These are phyloP conservation scores for Bettongia penicillata DNA, from an alignment of 2,113 vertebrate species.

Conservation along the genomic window DNA sequence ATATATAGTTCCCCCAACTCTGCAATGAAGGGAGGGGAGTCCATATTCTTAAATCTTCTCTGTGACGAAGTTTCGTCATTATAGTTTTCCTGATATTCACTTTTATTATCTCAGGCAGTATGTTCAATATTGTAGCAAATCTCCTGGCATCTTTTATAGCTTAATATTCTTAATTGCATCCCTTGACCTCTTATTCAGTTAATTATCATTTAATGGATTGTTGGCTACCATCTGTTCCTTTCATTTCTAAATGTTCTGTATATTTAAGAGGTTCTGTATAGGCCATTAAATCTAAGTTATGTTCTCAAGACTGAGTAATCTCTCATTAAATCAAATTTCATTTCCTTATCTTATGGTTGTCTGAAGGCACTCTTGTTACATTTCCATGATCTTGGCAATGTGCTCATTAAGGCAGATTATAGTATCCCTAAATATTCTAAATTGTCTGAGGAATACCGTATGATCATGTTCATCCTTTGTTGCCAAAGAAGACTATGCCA, in stretches of 20 bases:
- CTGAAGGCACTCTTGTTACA: not conserved
- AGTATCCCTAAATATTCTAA: not conserved
- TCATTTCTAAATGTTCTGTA: not conserved
- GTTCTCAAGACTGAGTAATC: not conserved
- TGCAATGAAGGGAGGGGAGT: not conserved
- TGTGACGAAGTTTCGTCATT: not conserved
- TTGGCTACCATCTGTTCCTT: not conserved
- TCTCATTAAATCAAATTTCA: constrained; percentile 1
- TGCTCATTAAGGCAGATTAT: not conserved
- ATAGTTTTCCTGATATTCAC: constrained; percentile 1
- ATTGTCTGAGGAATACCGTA: not conserved
- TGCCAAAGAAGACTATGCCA: no score
- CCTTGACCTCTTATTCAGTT: constrained; percentile 3
- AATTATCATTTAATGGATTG: constrained; percentile 27
- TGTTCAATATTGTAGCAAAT: constrained; percentile 8
- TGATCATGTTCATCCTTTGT: no score
- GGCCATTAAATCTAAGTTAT: not conserved
- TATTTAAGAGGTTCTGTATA: not conserved
- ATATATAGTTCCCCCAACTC: not conserved
- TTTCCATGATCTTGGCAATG: constrained; percentile 2
- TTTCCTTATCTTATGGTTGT: not conserved
- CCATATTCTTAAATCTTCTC: not conserved
- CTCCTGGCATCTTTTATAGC: not conserved
- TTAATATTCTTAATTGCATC: constrained; percentile 33
- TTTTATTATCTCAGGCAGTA: constrained; percentile 50